Evolutionary conservation across 1,140 invertebrate genomes (phyloP).

Genomic region (Eciton burchellii): DNA sequence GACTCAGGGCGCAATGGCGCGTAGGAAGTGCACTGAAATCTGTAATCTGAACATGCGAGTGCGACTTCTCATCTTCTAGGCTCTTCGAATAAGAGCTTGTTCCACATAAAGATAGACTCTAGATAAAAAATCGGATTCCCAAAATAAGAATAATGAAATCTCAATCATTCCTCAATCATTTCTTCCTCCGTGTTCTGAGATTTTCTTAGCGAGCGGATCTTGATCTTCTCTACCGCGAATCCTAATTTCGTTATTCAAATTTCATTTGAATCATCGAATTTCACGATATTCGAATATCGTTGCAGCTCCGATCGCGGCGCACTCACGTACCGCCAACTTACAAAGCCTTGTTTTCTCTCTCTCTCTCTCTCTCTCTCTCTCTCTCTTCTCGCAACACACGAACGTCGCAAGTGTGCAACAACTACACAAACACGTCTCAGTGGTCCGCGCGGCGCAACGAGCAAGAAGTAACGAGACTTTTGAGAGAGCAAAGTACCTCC

Average conservation of each 20-base stretch:
- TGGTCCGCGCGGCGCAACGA: background rate
- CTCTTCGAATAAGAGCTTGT: too few species aligned
- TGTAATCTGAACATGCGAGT: too few species aligned
- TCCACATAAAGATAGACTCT: too few species aligned
- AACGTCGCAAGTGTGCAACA: slow-evolving; percentile 16
- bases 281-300: background rate
- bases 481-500: slow-evolving; percentile 76
- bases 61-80: too few species aligned
- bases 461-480: slow-evolving; percentile 11
- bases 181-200: too few species aligned
- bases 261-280: background rate
- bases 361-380: background rate
- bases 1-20: background rate
- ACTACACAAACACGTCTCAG: slow-evolving; percentile 22
- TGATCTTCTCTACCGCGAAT: too few species aligned
- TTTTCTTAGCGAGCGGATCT: too few species aligned
- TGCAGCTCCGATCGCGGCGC: background rate
- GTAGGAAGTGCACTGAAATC: too few species aligned
- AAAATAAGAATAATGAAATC: background rate
- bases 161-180: too few species aligned
- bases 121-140: background rate
- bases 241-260: too few species aligned
- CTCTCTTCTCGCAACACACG: background rate
- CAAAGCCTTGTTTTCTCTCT: too few species aligned
- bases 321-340: background rate